These are phyloP conservation scores for Lates japonicus DNA, from an alignment of 2,797 vertebrate genomes.

Conservation along the genomic window DNA sequence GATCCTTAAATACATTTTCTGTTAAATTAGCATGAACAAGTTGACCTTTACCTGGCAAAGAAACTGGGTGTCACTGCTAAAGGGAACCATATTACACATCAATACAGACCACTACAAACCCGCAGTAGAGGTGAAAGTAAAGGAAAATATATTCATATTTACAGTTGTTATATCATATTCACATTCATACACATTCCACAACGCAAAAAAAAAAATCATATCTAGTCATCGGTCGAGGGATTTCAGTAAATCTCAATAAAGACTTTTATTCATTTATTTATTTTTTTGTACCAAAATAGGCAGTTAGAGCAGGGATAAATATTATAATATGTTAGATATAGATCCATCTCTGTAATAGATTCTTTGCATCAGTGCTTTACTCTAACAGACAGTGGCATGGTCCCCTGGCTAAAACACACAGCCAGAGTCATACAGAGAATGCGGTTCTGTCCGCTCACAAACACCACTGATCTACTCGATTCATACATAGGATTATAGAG, in stretches of 20 bases:
- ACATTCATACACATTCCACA: slow-evolving; percentile 85
- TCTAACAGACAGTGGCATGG: slow-evolving; percentile 82
- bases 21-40: neutral
- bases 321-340: slow-evolving; percentile 91
- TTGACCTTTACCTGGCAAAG: neutral
- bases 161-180: slow-evolving; percentile 79
- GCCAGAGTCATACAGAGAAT: slow-evolving; percentile 69
- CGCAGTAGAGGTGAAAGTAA: slow-evolving; percentile 82
- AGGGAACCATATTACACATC: slow-evolving; percentile 22
- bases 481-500: slow-evolving; percentile 23
- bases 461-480: slow-evolving; percentile 48
- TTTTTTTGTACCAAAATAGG: slow-evolving; percentile 99
- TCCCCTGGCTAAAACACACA: slow-evolving; percentile 73
- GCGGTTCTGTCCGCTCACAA: slow-evolving; percentile 50
- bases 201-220: slow-evolving; percentile 89
- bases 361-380: slow-evolving; percentile 89
- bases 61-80: neutral
- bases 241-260: slow-evolving; percentile 95
- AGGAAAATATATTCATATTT: slow-evolving; percentile 89
- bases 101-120: slow-evolving; percentile 71
- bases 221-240: slow-evolving; percentile 87
- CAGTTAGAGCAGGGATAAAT: slow-evolving; percentile 99
- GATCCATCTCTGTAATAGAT: slow-evolving; percentile 88
- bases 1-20: no score
- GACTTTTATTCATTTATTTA: slow-evolving; percentile 86